phyloP scores from a whole-genome alignment of 2,113 vertebrate species.

The Merops nubicus region DNA sequence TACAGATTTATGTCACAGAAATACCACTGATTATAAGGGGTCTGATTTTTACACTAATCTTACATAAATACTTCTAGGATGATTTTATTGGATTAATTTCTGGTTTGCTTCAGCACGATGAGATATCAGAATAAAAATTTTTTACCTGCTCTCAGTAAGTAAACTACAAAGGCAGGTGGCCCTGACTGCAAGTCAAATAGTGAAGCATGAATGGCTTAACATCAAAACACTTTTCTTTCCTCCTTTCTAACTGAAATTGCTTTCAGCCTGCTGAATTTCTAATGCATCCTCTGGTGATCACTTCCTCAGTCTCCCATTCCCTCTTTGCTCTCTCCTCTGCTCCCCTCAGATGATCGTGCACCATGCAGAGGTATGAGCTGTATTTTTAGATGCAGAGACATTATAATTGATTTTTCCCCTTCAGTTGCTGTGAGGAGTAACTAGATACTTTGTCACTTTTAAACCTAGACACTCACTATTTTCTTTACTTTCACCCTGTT shows the following conservation, averaged over 20 bases:
- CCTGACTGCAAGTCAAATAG: constrained; percentile 11
- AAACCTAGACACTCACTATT: constrained; percentile 36
- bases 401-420: constrained; percentile 39
- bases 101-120: not conserved
- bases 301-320: constrained; percentile 1
- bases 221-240: constrained; percentile 38
- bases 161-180: not conserved
- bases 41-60: not conserved
- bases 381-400: constrained; percentile 42
- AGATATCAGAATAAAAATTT: not conserved
- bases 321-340: not conserved
- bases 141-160: not conserved
- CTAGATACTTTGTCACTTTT: constrained; percentile 39
- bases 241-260: constrained; percentile 23
- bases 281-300: not conserved
- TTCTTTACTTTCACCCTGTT: constrained; percentile 42
- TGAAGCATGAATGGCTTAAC: constrained; percentile 31
- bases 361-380: not conserved
- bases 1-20: not conserved
- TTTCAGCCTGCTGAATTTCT: constrained; percentile 44
- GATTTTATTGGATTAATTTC: not conserved
- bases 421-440: not conserved
- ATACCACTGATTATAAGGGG: not conserved
- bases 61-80: not conserved
- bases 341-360: constrained; percentile 21